Evolutionary conservation across 2,113 vertebrate genomes (phyloP).

Genomic region (Anas platyrhynchos): DNA sequence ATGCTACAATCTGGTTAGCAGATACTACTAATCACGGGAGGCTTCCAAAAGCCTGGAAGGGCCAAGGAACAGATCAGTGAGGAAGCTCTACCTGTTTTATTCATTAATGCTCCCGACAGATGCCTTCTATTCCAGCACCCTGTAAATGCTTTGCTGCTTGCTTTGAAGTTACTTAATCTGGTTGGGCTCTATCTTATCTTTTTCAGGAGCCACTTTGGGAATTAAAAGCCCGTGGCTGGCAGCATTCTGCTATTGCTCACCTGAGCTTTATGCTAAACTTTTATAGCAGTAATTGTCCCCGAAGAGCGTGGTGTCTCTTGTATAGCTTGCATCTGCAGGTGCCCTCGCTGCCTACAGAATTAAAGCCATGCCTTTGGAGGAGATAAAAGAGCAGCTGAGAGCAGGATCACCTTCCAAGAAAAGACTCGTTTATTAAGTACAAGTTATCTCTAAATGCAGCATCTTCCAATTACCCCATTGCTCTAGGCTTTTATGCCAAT

Average conservation of each 20-base stretch:
- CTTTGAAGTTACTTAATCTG: slow-evolving; percentile 32
- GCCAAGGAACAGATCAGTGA: background rate
- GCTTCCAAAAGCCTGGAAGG: slow-evolving; percentile 2
- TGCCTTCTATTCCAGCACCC: background rate
- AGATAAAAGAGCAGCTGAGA: background rate
- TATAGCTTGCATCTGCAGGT: background rate
- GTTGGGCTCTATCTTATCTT: slow-evolving; percentile 37
- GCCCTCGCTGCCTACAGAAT: accelerated
- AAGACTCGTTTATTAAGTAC: background rate
- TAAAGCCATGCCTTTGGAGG: background rate
- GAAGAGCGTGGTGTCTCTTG: background rate
- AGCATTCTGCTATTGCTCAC: background rate
- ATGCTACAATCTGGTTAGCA: background rate
- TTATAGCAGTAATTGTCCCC: background rate
- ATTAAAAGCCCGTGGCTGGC: background rate
- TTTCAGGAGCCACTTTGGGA: background rate
- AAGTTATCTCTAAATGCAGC: background rate
- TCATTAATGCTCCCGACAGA: background rate
- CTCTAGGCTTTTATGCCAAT: background rate
- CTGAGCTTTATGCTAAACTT: slow-evolving; percentile 14
- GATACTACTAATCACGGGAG: background rate
- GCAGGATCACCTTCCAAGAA: background rate
- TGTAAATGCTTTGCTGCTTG: background rate
- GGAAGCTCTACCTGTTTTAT: background rate
- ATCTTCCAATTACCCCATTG: background rate